Evolutionary conservation across 2,113 vertebrate species (phyloP).

Genomic region (Riparia riparia): DNA sequence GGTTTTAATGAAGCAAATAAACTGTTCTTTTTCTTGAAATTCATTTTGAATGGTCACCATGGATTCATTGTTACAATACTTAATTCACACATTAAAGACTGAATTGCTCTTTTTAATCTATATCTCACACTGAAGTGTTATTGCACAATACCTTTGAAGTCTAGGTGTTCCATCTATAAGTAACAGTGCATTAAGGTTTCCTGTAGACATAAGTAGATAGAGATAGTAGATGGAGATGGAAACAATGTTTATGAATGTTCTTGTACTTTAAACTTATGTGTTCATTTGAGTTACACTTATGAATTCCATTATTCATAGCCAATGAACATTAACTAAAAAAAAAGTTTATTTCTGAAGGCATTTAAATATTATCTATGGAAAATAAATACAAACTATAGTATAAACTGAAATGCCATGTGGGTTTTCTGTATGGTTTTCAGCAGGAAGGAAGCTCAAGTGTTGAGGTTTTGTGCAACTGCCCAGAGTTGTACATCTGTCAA

Average conservation of each 20-base stretch:
- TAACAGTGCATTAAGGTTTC: background rate
- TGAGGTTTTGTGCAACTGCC: background rate
- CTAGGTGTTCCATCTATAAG: background rate
- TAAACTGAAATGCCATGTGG: background rate
- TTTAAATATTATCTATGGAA: background rate
- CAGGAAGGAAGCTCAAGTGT: background rate
- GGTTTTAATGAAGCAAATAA: conserved; percentile 82
- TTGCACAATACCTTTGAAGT: conserved; percentile 36
- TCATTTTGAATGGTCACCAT: conserved; percentile 75
- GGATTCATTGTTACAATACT: conserved; percentile 74
- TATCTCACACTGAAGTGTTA: conserved; percentile 70
- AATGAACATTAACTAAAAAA: background rate
- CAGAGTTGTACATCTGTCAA: background rate
- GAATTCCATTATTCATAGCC: background rate
- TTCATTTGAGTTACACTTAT: background rate
- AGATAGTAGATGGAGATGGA: background rate
- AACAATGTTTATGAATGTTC: background rate
- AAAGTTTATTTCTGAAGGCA: background rate
- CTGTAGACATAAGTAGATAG: background rate
- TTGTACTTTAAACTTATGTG: background rate
- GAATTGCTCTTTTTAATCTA: conserved; percentile 71
- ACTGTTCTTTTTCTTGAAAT: conserved; percentile 75
- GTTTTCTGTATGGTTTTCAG: background rate
- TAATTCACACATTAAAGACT: conserved; percentile 70
- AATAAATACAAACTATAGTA: background rate